Base-by-base conservation (phyloP, 2,888 invertebrate species). In the Luperina nickerlii region DNA sequence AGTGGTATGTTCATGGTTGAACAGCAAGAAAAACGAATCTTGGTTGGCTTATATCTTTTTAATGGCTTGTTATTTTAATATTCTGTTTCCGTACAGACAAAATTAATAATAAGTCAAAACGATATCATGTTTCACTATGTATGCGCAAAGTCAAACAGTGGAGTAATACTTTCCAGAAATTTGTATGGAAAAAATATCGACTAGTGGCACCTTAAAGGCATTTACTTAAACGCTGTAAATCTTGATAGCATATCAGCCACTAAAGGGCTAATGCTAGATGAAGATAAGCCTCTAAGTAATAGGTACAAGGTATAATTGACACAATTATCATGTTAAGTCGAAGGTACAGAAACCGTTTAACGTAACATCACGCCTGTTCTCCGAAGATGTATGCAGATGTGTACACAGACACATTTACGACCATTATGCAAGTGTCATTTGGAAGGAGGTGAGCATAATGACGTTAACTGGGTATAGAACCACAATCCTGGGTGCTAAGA, bases 211-310 rank as follows among this genome's bases (percentile, higher is more conserved):
- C 42, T 42, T 42, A 42, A 42, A 54, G 24, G 18, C 8, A 27
- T n/a, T 15, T 18, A 77, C 27, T 20, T 78, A 38, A 15, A 15
- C 2, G 27, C 27, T 67, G n/a, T n/a, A 32, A 27, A 78, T 83
- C 78, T 77, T 68, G 20, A 62, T 78, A 57, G 62, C 13, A 45
- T 15, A 45, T 45, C 60, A 45, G 0, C 62, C 62, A 24, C 1
- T 62, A 38, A 80, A 62, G 78, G 83, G 32, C n/a, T 54, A 24
- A 2, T 24, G 13, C 8, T 45, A 27, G 54, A 68, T 83, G n/a
- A 0, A 45, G 67, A 78, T 83, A 83, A 68, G 45, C 77, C 9
- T 51, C 5, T 27, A 83, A 75, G 78, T 80, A 7, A 83, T n/a
- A n/a, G n/a, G 13, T 45, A 38, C 68, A 68, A 68, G 27, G 83